Evolutionary conservation across 2,113 vertebrate species (phyloP), one percentile per base, ranked within the genome.

Genomic region (Odocoileus virginianus): DNA sequence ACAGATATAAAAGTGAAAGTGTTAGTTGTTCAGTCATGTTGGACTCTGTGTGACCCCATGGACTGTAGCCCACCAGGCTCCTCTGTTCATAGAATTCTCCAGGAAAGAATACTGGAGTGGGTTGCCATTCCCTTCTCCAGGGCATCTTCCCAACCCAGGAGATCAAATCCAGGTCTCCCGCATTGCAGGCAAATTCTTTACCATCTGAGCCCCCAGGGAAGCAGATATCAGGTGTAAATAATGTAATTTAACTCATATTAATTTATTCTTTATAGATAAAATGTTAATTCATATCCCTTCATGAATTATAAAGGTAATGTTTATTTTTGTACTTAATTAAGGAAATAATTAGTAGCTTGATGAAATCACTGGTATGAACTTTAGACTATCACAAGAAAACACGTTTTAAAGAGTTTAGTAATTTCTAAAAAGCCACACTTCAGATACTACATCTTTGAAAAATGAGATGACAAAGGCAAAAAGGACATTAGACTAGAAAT

Each of bases 101-200:
- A n/a, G 61, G 7, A 16, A 64, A 64, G 61, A 64, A n/a, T 64
- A n/a, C 30, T 64, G 30, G 15, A n/a, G 6, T 64, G 15, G 30
- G 61, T 64, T n/a, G 30, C 33, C 61, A 64, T n/a, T 64, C 33
- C 15, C 30, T 64, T 64, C 61, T 64, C 61, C 30, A 64, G 30
- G 30, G 30, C 15, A 64, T 17, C 30, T 64, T n/a, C 15, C 33
- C 7, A 2, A 17, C 61, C 30, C 61, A 64, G 28, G 61, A 55
- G 61, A n/a, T 64, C 61, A n/a, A 64, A 64, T 16, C 61, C 1
- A 1, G 61, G 61, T 64, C 61, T 64, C 61, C 15, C 0, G 0
- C 30, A 64, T 17, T n/a, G 30, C 4, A 36, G 17, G 64, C 9
- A 21, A 19, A 36, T 3, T 5, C 64, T 36, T 71, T 21, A 36